A percentile compares a stretch with the other conserved stretches of the same genome.
These are phyloP conservation scores for Paguma larvata DNA, from an alignment of 2,797 vertebrate genomes.

Conservation along the genomic window DNA sequence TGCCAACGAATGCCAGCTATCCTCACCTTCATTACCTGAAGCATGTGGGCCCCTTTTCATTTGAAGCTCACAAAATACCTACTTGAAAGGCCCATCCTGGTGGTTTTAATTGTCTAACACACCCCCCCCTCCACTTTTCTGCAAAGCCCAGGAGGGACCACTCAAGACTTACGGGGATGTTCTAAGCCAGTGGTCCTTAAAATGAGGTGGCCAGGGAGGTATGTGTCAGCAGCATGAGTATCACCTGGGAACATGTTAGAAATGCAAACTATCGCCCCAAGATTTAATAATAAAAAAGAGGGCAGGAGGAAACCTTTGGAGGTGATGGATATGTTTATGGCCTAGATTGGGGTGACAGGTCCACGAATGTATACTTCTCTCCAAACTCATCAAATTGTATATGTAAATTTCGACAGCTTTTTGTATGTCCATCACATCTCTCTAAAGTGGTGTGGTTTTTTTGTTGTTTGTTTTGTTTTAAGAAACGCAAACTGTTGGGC, in stretches of 20 bases:
- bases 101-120: constrained; percentile 5
- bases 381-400: background rate
- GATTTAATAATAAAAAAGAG: background rate
- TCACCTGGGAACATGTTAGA: constrained; percentile 38
- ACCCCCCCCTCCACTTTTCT: background rate
- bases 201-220: background rate
- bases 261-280: background rate
- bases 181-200: constrained; percentile 37
- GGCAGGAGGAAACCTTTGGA: background rate
- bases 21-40: constrained; percentile 44
- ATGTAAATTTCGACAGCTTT: background rate
- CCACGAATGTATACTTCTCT: background rate
- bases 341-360: background rate
- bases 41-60: background rate
- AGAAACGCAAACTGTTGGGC: background rate
- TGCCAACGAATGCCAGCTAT: background rate
- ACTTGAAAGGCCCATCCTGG: background rate
- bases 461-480: background rate
- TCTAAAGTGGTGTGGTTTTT: background rate
- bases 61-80: background rate
- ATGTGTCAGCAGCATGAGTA: background rate
- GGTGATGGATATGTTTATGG: background rate
- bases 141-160: background rate
- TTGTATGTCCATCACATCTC: background rate
- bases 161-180: background rate